phyloP scores from a whole-genome alignment of 2,113 vertebrate genomes.

The Crotophaga sulcirostris region DNA sequence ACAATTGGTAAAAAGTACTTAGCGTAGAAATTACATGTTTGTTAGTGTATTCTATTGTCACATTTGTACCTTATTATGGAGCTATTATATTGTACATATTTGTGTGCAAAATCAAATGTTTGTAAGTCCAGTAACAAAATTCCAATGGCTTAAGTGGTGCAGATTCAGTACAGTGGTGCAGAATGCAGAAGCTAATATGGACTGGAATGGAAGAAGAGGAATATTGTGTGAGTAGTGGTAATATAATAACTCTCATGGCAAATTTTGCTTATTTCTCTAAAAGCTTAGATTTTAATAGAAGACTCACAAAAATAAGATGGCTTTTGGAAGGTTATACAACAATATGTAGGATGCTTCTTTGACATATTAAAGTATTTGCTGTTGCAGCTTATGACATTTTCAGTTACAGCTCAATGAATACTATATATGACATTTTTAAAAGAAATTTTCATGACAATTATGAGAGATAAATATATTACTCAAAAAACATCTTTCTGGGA shows the following conservation, averaged over 20 bases:
- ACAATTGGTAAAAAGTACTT: not conserved
- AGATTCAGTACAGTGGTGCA: not conserved
- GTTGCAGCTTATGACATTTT: not conserved
- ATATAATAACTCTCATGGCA: not conserved
- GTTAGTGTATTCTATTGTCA: not conserved
- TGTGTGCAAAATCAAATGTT: not conserved
- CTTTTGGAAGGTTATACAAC: not conserved
- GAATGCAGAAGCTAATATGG: not conserved
- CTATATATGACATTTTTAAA: not conserved
- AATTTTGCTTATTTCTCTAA: not conserved
- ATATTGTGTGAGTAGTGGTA: not conserved
- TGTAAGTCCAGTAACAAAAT: not conserved
- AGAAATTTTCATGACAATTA: not conserved
- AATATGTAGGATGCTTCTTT: not conserved
- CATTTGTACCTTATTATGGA: not conserved
- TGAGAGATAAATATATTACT: not conserved
- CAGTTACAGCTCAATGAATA: not conserved
- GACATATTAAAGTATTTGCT: not conserved
- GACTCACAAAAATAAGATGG: not conserved
- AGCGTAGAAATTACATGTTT: not conserved
- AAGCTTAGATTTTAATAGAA: not conserved
- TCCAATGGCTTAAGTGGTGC: not conserved
- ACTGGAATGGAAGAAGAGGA: not conserved
- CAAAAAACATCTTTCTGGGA: not conserved
- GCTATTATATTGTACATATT: not conserved